Conservation (phyloP, 2,888 invertebrate species). For the Acleris emargana region DNA sequence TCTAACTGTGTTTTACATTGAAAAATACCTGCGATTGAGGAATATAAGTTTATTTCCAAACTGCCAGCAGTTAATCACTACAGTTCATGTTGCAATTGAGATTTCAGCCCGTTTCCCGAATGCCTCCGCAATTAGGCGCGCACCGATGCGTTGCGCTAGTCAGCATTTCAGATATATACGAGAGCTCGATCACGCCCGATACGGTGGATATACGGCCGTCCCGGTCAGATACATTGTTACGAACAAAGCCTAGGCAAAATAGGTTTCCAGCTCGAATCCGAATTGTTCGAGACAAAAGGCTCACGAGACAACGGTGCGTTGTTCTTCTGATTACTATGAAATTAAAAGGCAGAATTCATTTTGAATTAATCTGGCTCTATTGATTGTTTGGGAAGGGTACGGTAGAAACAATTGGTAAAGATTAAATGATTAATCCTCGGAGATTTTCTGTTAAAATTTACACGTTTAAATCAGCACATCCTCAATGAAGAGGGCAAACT, state of each 20-base stretch:
- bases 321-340: conserved; percentile 19
- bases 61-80: conserved; percentile 11
- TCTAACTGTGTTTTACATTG: background rate
- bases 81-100: conserved; percentile 23
- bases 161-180: conserved; percentile 38
- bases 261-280: conserved; percentile 27
- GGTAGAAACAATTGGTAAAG: conserved; percentile 11
- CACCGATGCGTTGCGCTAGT: conserved; percentile 40
- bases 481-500: conserved; percentile 18
- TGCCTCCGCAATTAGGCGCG: conserved; percentile 41
- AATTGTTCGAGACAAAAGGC: conserved; percentile 28
- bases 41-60: background rate
- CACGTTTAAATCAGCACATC: conserved; percentile 21
- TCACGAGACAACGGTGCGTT: conserved; percentile 12
- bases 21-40: background rate
- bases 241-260: conserved; percentile 34
- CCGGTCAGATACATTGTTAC: conserved; percentile 30
- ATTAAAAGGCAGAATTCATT: conserved; percentile 6
- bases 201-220: conserved; percentile 23
- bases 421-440: conserved; percentile 23
- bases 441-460: conserved; percentile 20
- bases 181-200: conserved; percentile 27
- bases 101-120: conserved; percentile 38
- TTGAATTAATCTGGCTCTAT: background rate
- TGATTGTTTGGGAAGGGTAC: background rate